These are phyloP conservation scores for Lethenteron camtschaticum DNA, from an alignment of 2,113 vertebrate genomes.

Conservation along the genomic window DNA sequence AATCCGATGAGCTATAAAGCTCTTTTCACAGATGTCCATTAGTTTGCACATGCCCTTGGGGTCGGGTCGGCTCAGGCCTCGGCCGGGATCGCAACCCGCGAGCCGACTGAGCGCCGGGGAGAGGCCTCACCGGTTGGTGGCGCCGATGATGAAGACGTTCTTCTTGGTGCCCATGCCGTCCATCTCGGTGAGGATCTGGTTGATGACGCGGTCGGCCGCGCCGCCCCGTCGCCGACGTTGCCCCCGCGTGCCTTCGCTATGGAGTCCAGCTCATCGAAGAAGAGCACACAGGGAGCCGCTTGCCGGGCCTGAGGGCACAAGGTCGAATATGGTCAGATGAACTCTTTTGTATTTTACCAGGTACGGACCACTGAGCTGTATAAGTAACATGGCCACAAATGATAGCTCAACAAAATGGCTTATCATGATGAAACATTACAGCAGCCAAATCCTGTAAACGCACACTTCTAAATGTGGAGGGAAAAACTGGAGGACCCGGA, in stretches of 20 bases:
- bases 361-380: no score
- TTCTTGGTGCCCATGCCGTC: slow-evolving; percentile 21
- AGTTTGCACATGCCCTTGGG: no score
- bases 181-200: slow-evolving; percentile 21
- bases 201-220: slow-evolving; percentile 18
- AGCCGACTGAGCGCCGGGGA: no score
- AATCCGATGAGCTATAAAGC: no score
- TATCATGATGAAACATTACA: not conserved
- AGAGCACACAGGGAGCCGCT: slow-evolving; percentile 19
- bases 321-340: no score
- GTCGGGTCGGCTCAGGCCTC: no score
- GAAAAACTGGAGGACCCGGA: no score
- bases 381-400: not conserved
- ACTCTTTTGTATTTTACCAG: no score
- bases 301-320: slow-evolving; percentile 14
- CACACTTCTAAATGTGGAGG: no score
- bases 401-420: not conserved
- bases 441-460: not conserved
- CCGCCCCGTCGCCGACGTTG: slow-evolving; percentile 17
- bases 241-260: slow-evolving; percentile 19
- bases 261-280: slow-evolving; percentile 21
- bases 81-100: no score
- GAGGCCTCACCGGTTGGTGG: slow-evolving; percentile 7
- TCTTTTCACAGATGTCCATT: no score
- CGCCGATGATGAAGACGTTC: slow-evolving; percentile 21